Evolutionary conservation across 1,140 invertebrate genomes (phyloP).

Genomic region (Drosophila yakuba): DNA sequence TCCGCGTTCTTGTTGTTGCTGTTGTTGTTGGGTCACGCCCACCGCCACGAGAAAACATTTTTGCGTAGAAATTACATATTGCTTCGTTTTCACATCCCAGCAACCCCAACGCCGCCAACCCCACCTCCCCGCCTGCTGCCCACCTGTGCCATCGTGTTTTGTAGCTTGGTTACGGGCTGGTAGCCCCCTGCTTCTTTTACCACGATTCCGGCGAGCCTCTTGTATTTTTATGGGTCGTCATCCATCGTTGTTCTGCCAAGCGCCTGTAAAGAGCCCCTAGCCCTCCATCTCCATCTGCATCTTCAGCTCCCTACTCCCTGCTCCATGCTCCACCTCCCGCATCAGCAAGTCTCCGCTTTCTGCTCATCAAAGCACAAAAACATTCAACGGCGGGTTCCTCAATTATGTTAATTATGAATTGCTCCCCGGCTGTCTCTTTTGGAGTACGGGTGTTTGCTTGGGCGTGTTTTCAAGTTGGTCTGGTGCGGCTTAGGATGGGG

Average conservation of each 20-base stretch:
- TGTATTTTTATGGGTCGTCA: slow-evolving; percentile 46
- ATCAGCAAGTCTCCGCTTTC: slow-evolving; percentile 35
- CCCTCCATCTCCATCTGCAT: slow-evolving; percentile 4
- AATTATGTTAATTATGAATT: slow-evolving; percentile 56
- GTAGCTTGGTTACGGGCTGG: slow-evolving; percentile 31
- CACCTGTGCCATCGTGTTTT: slow-evolving; percentile 3
- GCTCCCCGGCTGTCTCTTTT: slow-evolving; percentile 31
- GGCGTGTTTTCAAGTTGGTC: neutral
- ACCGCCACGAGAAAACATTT: slow-evolving; percentile 40
- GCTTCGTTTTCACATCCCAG: slow-evolving; percentile 44
- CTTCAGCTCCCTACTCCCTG: neutral
- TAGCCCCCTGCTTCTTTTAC: slow-evolving; percentile 6
- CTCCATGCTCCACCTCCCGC: neutral
- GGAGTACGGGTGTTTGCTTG: slow-evolving; percentile 9
- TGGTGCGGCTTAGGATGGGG: neutral
- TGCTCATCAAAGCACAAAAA: slow-evolving; percentile 54
- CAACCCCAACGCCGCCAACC: neutral
- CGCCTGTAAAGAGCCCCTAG: neutral
- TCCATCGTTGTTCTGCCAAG: slow-evolving; percentile 33
- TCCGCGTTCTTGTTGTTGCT: slow-evolving; percentile 21
- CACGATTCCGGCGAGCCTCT: neutral
- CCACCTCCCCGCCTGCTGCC: neutral
- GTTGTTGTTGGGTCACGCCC: slow-evolving; percentile 29
- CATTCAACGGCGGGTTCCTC: slow-evolving; percentile 49
- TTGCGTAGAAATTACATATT: slow-evolving; percentile 55